Percentiles rank a stretch among this genome's conserved stretches.
Conservation (phyloP, 2,888 invertebrate species). For the Oscheius sp. region DNA sequence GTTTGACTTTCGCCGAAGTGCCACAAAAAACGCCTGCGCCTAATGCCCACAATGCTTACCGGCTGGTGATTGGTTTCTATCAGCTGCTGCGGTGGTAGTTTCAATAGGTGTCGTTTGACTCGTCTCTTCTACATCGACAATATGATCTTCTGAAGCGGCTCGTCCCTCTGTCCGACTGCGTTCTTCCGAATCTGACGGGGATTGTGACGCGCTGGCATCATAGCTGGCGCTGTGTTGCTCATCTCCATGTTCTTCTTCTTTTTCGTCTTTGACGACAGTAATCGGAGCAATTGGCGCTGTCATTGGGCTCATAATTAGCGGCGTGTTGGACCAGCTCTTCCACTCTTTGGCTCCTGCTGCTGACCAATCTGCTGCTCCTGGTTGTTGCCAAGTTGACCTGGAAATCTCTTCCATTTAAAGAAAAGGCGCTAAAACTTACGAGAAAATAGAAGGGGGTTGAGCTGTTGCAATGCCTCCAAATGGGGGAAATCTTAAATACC, state of each 20-base stretch:
- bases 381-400: slow-evolving; percentile 20
- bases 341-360: slow-evolving; percentile 23
- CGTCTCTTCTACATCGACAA: slow-evolving; percentile 47
- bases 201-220: slow-evolving; percentile 52
- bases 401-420: not conserved
- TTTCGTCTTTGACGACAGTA: slow-evolving; percentile 25
- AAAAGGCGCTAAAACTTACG: slow-evolving; percentile 1
- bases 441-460: slow-evolving; percentile 14
- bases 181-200: slow-evolving; percentile 47
- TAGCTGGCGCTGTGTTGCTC: slow-evolving; percentile 50
- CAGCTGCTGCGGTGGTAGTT: slow-evolving; percentile 6
- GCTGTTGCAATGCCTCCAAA: slow-evolving; percentile 28
- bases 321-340: slow-evolving; percentile 8
- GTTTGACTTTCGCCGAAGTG: not conserved
- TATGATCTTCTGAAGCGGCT: slow-evolving; percentile 40
- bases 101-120: not conserved
- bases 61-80: not conserved
- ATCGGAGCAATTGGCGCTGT: slow-evolving; percentile 25
- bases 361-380: slow-evolving; percentile 8
- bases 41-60: too few species aligned
- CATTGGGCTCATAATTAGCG: slow-evolving; percentile 19
- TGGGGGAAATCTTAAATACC: not conserved
- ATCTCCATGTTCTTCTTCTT: slow-evolving; percentile 37
- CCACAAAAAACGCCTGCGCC: not conserved
- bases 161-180: slow-evolving; percentile 25